Base-by-base conservation (phyloP, 2,113 vertebrate genomes). In the Myiozetetes cayanensis region DNA sequence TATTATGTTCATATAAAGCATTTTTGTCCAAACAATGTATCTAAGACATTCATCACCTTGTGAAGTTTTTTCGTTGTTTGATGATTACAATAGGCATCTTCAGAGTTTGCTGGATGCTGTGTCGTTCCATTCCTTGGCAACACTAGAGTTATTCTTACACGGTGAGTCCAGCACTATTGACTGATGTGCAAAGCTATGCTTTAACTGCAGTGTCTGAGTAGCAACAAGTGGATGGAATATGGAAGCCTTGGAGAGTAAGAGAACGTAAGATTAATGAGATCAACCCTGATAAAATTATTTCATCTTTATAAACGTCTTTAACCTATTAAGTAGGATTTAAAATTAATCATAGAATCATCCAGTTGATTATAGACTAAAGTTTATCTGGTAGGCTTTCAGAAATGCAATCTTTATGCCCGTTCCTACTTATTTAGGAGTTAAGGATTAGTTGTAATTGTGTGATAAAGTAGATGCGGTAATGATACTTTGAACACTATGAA, bases 361-460 rank as follows among this genome's bases (percentile, higher is more conserved):
- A 59, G 82, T 63, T 19, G 14, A 87, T 88, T 88, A 55, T 12
- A 81, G 43, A 82, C 35, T 77, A 12, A 73, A 89, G 15, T 88
- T 92, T 74, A 58, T 78, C 72, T 94, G 25, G 10, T 88, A 30
- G 47, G 33, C 43, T 89, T 91, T 95, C 33, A 86, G 50, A 63
- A 89, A 39, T 83, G 33, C 8, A 67, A 49, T 92, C 47, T 81
- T 92, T 89, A 58, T 1, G 24, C 39, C 46, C 53, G 14, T 73
- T 83, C 46, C 39, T 89, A n/a, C 52, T 94, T 85, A 68, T 95
- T 93, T 94, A 71, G 43, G 22, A 86, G 68, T 83, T 92, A 93
- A 85, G 80, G 31, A 80, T 93, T 96, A 74, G 37, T 89, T 0
- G 1, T 74, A 96, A 86, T 61, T 76, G 41, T 56, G 49, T 5